These are phyloP conservation scores for Caenorhabditis afra DNA, from an alignment of 2,888 invertebrate genomes.

Conservation along the genomic window DNA sequence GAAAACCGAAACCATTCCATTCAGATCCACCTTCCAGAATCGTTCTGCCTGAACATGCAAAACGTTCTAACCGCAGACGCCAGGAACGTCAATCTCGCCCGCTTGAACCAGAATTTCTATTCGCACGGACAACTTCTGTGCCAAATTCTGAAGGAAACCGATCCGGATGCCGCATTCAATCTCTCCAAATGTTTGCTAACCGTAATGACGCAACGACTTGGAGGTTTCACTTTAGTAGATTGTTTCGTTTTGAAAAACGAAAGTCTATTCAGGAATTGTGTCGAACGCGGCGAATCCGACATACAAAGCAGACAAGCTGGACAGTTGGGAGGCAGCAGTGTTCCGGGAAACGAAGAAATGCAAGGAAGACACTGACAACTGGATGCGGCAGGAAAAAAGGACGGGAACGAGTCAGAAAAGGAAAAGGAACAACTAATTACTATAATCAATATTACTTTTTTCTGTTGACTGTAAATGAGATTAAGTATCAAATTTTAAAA, in stretches of 20 bases:
- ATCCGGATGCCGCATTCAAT: conserved; percentile 47
- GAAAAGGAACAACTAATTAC: conserved; percentile 15
- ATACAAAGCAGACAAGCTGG: conserved; percentile 54
- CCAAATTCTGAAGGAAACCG: conserved; percentile 33
- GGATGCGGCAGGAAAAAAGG: conserved; percentile 31
- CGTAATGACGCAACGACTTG: conserved; percentile 63
- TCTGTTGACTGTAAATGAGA: conserved; percentile 18
- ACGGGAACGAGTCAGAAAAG: conserved; percentile 14
- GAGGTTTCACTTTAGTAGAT: conserved; percentile 37
- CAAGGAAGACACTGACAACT: conserved; percentile 50
- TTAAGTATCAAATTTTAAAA: background rate
- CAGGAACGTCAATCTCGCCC: conserved; percentile 46
- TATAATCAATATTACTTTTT: background rate
- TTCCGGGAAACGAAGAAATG: conserved; percentile 35
- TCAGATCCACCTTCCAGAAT: conserved; percentile 59
- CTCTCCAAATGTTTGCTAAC: conserved; percentile 60
- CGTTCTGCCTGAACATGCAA: conserved; percentile 56
- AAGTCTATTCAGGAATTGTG: conserved; percentile 52
- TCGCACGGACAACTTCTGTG: conserved; percentile 47
- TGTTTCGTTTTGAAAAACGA: conserved; percentile 1
- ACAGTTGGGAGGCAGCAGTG: conserved; percentile 45
- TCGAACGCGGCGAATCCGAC: conserved; percentile 55
- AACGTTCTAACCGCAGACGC: conserved; percentile 60
- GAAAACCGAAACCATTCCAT: conserved; percentile 15
- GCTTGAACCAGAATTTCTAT: conserved; percentile 50